Evolutionary conservation across 2,797 vertebrate species (phyloP).

Genomic region (Phalloptychus januarius): DNA sequence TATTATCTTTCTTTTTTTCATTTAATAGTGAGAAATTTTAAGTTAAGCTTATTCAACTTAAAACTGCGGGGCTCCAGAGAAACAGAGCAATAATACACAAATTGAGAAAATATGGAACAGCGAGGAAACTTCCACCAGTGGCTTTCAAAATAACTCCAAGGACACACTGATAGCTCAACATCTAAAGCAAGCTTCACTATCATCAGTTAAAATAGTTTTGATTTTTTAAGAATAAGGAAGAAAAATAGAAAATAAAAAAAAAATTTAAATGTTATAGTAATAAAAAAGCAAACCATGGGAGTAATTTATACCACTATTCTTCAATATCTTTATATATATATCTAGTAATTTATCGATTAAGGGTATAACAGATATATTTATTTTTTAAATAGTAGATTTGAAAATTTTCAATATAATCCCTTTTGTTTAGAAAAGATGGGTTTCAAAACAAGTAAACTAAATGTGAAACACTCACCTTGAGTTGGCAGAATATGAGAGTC

Average conservation of each 20-base stretch:
- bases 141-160: too few species aligned
- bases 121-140: too few species aligned
- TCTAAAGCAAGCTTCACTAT: too few species aligned
- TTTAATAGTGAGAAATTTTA: background rate
- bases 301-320: background rate
- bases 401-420: background rate
- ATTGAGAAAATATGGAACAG: too few species aligned
- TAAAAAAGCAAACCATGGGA: background rate
- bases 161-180: too few species aligned
- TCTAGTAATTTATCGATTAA: background rate
- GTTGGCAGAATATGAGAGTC: conserved; percentile 28
- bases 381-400: background rate
- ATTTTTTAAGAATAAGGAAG: too few species aligned
- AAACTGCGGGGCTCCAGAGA: too few species aligned
- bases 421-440: background rate
- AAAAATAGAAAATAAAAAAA: background rate
- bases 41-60: background rate
- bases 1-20: too few species aligned
- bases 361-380: background rate
- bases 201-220: too few species aligned
- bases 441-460: background rate
- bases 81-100: too few species aligned
- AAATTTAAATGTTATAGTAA: background rate
- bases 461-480: conserved; percentile 47
- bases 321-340: background rate